Evolutionary conservation across 2,113 vertebrate species (phyloP), one percentile per base, ranked within the genome.

Genomic region (Kobus ellipsiprymnus): DNA sequence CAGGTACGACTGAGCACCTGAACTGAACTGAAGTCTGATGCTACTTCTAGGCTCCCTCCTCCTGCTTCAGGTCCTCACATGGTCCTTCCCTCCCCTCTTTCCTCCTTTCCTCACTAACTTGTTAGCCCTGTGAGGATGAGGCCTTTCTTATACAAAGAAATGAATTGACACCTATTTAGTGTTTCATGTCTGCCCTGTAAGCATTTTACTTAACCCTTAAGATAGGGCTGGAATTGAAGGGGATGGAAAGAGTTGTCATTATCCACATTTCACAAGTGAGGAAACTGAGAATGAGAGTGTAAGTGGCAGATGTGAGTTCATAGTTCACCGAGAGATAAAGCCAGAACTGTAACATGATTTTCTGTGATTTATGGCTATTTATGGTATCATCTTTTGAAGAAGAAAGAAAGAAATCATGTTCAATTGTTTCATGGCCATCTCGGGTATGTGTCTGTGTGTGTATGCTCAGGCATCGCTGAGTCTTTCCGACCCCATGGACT

Each of bases 1-100:
- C 67, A 40, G 67, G 12, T 23, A 71, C 2, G 2, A 21, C 67
- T 71, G 10, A 71, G 1, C 67, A 23, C n/a, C n/a, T 23, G n/a
- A 71, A 71, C 64, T 5, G 17, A 36, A 21, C 33, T 71, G n/a
- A 71, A 77, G 6, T 44, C 46, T 44, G 8, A 2, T 59, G 16
- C 17, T 36, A 7, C 2, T 36, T 33, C 48, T 25, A 1, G 1
- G 8, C 1, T 36, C 7, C 25, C 16, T 60, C 17, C 6, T 40
- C 3, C 17, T 80, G 57, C 23, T 3, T 12, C 12, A n/a, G 5
- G 5, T 29, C 30, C 10, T 85, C 36, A 14, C 2, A 2, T 4
- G 77, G 25, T 33, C n/a, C 17, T 30, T 54, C 27, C 6, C 9
- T 62, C 57, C 36, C 40, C 10, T n/a, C 2, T 36, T 13, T 48